phyloP scores from a whole-genome alignment of 2,113 vertebrate species.

The Boulengeromyrus knoepffleri region DNA sequence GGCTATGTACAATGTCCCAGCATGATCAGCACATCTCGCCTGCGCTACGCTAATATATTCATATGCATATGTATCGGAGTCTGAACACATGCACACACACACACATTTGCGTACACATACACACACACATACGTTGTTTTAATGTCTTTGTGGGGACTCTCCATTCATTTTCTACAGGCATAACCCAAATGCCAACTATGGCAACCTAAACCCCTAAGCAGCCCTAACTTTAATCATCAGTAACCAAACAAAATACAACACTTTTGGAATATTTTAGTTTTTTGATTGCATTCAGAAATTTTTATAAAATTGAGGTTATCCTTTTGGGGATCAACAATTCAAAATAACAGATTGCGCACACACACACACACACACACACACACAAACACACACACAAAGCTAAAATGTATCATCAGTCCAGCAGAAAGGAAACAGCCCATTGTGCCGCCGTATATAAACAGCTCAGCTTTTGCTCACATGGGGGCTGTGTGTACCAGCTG shows the following conservation, averaged over 20 bases:
- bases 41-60: neutral
- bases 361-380: neutral
- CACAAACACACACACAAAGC: neutral
- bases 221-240: neutral
- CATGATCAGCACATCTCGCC: too few species aligned
- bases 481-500: neutral
- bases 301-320: neutral
- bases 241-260: neutral
- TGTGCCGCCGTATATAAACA: neutral
- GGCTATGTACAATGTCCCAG: too few species aligned
- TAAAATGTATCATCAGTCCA: neutral
- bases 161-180: neutral
- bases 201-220: neutral
- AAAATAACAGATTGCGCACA: neutral
- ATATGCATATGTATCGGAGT: neutral
- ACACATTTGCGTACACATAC: neutral
- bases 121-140: neutral
- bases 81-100: neutral
- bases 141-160: neutral
- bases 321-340: neutral
- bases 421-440: neutral
- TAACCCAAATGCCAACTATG: neutral
- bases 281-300: neutral
- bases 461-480: neutral
- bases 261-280: neutral